Conservation (phyloP, 2,888 invertebrate genomes). For the Heliconius sara region DNA sequence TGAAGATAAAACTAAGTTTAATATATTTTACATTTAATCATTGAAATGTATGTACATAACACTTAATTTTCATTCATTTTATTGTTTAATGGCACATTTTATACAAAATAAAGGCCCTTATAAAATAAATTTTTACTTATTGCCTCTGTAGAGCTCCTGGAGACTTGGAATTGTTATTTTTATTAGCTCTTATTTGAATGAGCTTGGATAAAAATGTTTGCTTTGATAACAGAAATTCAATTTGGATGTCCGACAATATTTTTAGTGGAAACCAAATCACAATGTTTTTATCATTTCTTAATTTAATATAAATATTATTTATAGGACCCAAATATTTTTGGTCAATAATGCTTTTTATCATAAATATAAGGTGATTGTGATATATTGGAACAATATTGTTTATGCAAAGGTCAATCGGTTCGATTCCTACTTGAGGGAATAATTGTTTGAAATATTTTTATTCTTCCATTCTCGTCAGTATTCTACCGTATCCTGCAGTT, state of each 20-base stretch:
- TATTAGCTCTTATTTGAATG: conserved; percentile 22
- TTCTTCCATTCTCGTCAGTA: too few species aligned
- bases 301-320: background rate
- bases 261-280: conserved; percentile 4
- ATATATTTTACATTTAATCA: background rate
- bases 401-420: too few species aligned
- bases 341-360: background rate
- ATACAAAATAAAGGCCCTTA: background rate
- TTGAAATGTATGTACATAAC: background rate
- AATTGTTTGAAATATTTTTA: too few species aligned
- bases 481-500: too few species aligned
- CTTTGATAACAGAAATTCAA: conserved; percentile 1
- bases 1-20: too few species aligned
- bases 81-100: background rate
- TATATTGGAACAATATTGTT: too few species aligned
- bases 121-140: background rate
- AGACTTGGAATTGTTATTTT: conserved; percentile 23
- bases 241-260: conserved; percentile 14
- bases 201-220: conserved; percentile 13
- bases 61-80: background rate
- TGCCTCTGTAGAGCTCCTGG: background rate
- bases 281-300: background rate
- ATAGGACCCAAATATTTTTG: background rate
- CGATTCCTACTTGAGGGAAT: too few species aligned
- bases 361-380: too few species aligned